phyloP scores from a whole-genome alignment of 2,888 invertebrate genomes.

The Leptothorax acervorum region DNA sequence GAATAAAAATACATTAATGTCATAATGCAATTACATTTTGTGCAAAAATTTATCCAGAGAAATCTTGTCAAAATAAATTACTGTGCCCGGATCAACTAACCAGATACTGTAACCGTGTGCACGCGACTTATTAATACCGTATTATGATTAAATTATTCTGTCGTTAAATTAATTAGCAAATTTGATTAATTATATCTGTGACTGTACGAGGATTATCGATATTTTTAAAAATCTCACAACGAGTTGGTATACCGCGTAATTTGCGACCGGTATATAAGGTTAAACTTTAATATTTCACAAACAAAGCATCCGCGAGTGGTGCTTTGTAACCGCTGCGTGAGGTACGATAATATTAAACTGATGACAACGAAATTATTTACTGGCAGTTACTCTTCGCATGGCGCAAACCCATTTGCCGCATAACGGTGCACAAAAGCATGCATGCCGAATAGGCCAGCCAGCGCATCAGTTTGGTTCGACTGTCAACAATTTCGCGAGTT shows the following conservation, averaged over 20 bases:
- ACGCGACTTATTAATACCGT: not conserved
- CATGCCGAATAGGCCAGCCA: conserved; percentile 60
- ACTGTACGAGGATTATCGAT: not conserved
- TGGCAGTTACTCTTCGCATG: conserved; percentile 71
- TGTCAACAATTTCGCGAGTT: conserved; percentile 62
- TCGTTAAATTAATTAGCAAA: not conserved
- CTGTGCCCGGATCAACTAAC: not conserved
- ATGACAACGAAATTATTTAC: conserved; percentile 74
- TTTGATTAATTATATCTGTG: conserved; percentile 14
- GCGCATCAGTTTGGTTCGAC: conserved; percentile 65
- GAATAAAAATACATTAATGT: conserved; percentile 3
- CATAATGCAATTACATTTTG: not conserved
- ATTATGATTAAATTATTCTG: not conserved
- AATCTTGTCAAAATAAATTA: not conserved
- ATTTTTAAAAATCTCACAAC: not conserved
- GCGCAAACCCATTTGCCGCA: conserved; percentile 62
- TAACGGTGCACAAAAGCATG: conserved; percentile 58
- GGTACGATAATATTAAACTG: conserved; percentile 66
- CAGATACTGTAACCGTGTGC: not conserved
- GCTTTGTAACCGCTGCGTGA: conserved; percentile 54
- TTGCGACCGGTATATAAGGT: conserved; percentile 38
- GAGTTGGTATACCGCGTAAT: not conserved
- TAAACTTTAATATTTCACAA: conserved; percentile 52
- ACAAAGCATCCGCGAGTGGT: conserved; percentile 45
- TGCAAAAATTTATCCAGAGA: not conserved